phyloP scores from a whole-genome alignment of 2,888 invertebrate species.

The Dicycla oo region DNA sequence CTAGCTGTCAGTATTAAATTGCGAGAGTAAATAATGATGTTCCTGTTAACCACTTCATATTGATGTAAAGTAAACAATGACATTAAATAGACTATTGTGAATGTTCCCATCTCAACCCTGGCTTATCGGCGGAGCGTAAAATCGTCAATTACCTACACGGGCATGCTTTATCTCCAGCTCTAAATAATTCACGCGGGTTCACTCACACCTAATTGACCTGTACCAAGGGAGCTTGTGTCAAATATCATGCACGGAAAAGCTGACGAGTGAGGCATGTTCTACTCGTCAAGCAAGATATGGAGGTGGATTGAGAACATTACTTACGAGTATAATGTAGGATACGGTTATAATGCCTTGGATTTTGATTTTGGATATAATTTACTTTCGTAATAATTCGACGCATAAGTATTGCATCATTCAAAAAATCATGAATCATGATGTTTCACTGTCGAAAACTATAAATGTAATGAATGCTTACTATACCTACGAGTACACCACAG shows the following conservation, averaged over 20 bases:
- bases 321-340: neutral
- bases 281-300: neutral
- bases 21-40: neutral
- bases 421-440: too few relatives aligned
- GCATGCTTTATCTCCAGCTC: neutral
- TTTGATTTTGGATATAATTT: too few relatives aligned
- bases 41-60: neutral
- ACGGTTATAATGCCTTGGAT: too few relatives aligned
- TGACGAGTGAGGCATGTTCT: neutral
- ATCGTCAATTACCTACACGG: neutral
- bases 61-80: neutral
- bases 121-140: neutral
- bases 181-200: slow-evolving; percentile 29
- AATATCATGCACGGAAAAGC: slow-evolving; percentile 13
- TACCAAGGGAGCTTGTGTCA: slow-evolving; percentile 8
- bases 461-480: too few relatives aligned
- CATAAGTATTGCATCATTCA: too few relatives aligned
- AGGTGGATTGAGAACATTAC: neutral
- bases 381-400: too few relatives aligned
- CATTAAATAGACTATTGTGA: neutral
- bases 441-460: too few relatives aligned
- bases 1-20: neutral
- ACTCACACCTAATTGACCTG: neutral
- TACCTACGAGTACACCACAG: too few relatives aligned
- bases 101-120: neutral